A percentile compares a stretch with the other conserved stretches of the same genome.
These are phyloP conservation scores for Euplexia lucipara DNA, from an alignment of 2,888 invertebrate species.

Conservation along the genomic window DNA sequence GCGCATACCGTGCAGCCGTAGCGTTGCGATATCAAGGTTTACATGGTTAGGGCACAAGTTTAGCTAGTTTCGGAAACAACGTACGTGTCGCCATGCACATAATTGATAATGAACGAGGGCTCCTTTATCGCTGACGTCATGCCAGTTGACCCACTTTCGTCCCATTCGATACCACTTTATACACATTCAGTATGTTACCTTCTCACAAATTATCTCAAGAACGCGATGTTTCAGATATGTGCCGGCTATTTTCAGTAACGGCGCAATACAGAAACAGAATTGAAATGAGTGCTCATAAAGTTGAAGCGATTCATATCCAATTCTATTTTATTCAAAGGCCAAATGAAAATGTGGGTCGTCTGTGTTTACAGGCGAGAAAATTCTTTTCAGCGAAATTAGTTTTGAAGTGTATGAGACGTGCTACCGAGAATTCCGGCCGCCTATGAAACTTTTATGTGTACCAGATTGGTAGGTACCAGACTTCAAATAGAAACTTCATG, in stretches of 20 bases:
- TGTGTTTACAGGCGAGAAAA: constrained; percentile 46
- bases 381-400: constrained; percentile 35
- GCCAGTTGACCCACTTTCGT: constrained; percentile 87
- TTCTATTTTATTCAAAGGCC: constrained; percentile 73
- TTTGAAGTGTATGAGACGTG: constrained; percentile 33
- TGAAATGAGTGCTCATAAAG: constrained; percentile 70
- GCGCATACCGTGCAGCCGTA: constrained; percentile 20
- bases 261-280: constrained; percentile 67
- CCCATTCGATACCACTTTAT: constrained; percentile 86
- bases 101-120: constrained; percentile 88
- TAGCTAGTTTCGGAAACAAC: constrained; percentile 49
- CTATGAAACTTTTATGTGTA: constrained; percentile 31
- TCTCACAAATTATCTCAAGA: constrained; percentile 77
- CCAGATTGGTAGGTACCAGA: constrained; percentile 21
- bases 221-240: constrained; percentile 74
- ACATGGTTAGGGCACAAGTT: constrained; percentile 43
- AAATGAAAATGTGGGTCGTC: constrained; percentile 66
- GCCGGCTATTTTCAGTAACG: constrained; percentile 71
- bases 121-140: constrained; percentile 89
- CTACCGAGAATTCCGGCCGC: constrained; percentile 14
- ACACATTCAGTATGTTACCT: constrained; percentile 64
- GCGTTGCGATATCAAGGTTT: constrained; percentile 47
- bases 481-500: constrained; percentile 33
- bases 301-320: constrained; percentile 66
- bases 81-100: constrained; percentile 67